Evolutionary conservation across 2,888 invertebrate genomes (phyloP).

Genomic region (Panorpa germanica): DNA sequence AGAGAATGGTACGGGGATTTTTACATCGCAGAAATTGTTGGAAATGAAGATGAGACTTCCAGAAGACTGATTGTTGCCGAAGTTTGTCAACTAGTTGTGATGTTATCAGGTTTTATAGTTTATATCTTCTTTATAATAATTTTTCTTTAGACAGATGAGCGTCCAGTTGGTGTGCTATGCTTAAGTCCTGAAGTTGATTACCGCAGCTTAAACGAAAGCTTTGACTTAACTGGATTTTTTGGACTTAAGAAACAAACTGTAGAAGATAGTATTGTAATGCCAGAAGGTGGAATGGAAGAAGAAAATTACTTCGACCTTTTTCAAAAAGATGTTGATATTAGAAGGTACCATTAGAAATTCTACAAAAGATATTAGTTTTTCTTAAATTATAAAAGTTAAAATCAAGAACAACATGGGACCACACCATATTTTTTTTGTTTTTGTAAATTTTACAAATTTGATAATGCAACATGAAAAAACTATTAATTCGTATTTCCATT

Average conservation of each 20-base stretch:
- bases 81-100: constrained; percentile 16
- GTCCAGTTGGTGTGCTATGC: constrained; percentile 37
- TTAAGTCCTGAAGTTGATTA: constrained; percentile 38
- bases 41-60: constrained; percentile 30
- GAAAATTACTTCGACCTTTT: no score
- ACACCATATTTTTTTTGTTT: no score
- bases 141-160: constrained; percentile 23
- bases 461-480: no score
- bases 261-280: no score
- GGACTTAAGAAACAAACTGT: constrained; percentile 29
- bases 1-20: constrained; percentile 38
- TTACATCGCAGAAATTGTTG: constrained; percentile 42
- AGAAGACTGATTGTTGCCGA: constrained; percentile 38
- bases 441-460: no score
- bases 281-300: no score
- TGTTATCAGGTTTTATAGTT: not conserved
- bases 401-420: no score
- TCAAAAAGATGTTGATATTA: no score
- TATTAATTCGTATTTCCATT: no score
- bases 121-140: constrained; percentile 3
- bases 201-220: constrained; percentile 34
- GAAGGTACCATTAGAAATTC: no score
- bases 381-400: no score
- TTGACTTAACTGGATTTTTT: constrained; percentile 35
- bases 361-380: no score